These are phyloP conservation scores for Augochlorella aurata DNA, from an alignment of 2,888 invertebrate genomes.

Conservation along the genomic window DNA sequence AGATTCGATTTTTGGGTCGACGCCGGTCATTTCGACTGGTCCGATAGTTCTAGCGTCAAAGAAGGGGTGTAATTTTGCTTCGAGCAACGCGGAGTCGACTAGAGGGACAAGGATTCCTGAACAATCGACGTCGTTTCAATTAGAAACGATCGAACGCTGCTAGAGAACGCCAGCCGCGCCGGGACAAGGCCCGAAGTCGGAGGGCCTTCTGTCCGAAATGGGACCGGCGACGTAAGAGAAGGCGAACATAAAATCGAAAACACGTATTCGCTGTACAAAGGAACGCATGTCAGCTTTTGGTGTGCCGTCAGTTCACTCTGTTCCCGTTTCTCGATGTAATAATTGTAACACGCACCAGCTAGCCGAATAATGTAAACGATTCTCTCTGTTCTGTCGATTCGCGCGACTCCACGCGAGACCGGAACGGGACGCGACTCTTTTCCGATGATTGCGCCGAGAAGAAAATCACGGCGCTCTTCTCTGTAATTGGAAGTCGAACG, in stretches of 20 bases:
- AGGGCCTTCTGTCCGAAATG: slow-evolving; percentile 52
- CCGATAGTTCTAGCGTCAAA: no score
- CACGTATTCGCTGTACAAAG: slow-evolving; percentile 24
- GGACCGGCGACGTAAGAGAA: neutral
- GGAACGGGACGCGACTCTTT: neutral
- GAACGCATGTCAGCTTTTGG: slow-evolving; percentile 59
- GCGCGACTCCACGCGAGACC: neutral
- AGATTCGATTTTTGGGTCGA: no score
- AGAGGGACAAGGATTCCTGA: no score
- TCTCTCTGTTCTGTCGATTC: neutral
- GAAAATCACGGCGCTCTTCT: neutral
- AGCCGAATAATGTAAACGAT: slow-evolving; percentile 21
- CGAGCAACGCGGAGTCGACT: no score
- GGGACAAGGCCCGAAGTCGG: slow-evolving; percentile 45
- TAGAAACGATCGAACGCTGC: neutral
- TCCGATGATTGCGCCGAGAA: neutral
- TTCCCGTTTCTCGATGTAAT: slow-evolving; percentile 49
- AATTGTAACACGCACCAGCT: slow-evolving; percentile 28
- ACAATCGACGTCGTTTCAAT: no score
- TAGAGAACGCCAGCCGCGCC: neutral
- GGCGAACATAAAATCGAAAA: slow-evolving; percentile 2
- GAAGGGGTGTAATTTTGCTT: no score
- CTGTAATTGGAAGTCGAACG: slow-evolving; percentile 5
- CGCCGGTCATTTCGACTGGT: no score
- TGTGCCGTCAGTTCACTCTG: slow-evolving; percentile 39